Base-by-base conservation (phyloP, 2,797 vertebrate genomes). In the Echeneis naucrates region DNA sequence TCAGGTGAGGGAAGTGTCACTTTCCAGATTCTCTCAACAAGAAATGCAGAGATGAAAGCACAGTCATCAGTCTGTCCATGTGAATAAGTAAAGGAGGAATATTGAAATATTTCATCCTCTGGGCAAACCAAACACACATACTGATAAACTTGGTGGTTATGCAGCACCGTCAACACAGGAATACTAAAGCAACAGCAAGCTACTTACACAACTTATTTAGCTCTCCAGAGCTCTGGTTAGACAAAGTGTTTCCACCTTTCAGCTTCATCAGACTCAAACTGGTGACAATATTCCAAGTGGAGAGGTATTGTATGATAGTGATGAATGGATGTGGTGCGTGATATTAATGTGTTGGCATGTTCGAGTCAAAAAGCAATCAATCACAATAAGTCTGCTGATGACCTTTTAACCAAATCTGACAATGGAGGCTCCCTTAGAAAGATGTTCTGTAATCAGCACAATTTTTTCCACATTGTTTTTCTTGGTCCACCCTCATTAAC, bases 11-110 rank as follows among this genome's bases (percentile, higher is more conserved):
- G 68, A 69, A 68, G 61, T n/a, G 59, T 76, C 71, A 71, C 35
- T 69, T 80, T 82, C 53, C 62, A 65, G 54, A 56, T 68, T 67
- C 51, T 75, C 51, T 71, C 70, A 66, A 27, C 35, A 54, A 64
- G 47, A 19, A 58, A 27, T 48, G 16, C 1, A 6, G 40, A 83
- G 74, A 82, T 81, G 58, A 82, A 80, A 83, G 60, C 16, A 50
- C 40, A 9, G 27, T 50, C 38, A 81, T 85, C 64, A 77, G 48
- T 59, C 30, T 26, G 38, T 75, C 66, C 57, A 66, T 66, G 65
- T 62, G 11, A 2, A 64, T 30, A 71, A 53, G 40, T 68, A 64
- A 54, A 56, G 23, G 26, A 58, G 24, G 37, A 69, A 67, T 47
- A 38, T 5, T 3, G 63, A 54, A 57, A 78, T 50, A 38, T 56